phyloP scores from a whole-genome alignment of 2,888 invertebrate species.

The Eristalis intricaria region DNA sequence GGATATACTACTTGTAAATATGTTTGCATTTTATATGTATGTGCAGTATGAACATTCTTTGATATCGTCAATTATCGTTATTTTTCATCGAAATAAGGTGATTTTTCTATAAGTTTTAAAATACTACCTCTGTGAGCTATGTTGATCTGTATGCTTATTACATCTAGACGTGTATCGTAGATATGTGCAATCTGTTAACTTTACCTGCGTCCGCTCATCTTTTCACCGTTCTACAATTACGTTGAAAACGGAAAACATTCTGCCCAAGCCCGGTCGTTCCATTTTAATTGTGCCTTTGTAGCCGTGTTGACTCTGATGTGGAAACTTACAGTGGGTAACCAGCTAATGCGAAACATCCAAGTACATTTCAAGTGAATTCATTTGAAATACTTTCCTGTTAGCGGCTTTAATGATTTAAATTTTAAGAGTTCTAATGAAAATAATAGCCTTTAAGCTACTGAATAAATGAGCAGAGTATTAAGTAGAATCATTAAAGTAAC shows the following conservation, averaged over 20 bases:
- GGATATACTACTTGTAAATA: background rate
- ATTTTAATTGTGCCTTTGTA: conserved; percentile 27
- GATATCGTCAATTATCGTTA: conserved; percentile 22
- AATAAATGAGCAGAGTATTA: background rate
- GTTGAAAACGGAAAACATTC: background rate
- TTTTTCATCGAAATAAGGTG: conserved; percentile 6
- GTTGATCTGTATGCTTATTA: background rate
- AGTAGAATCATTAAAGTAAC: too few species aligned
- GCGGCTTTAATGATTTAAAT: conserved; percentile 3
- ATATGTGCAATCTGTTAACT: background rate
- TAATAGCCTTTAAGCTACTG: background rate
- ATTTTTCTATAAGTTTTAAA: background rate
- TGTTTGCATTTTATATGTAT: background rate
- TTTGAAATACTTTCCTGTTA: conserved; percentile 2
- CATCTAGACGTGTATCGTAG: background rate
- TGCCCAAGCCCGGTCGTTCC: background rate
- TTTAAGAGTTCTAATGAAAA: background rate
- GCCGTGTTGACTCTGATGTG: background rate
- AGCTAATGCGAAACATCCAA: background rate
- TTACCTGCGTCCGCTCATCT: background rate
- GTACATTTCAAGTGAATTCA: background rate
- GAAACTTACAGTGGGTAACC: background rate
- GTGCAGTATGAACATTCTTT: background rate
- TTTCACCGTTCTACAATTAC: conserved; percentile 13
- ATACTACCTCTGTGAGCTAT: too few species aligned